Evolutionary conservation across 2,113 vertebrate genomes (phyloP).

Genomic region (Albula glossodonta): DNA sequence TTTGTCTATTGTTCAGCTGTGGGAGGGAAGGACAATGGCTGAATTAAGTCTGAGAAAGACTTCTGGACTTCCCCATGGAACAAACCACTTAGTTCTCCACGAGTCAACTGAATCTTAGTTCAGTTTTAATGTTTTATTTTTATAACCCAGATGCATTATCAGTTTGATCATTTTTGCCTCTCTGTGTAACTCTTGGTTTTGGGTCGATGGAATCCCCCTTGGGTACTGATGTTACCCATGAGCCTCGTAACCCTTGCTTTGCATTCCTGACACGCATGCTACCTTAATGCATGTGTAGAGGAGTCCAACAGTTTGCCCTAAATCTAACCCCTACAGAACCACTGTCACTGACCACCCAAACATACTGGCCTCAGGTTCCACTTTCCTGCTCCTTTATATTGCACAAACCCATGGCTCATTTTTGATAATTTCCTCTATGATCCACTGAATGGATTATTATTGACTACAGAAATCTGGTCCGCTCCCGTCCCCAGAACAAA

Average conservation of each 20-base stretch:
- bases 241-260: not conserved
- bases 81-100: not conserved
- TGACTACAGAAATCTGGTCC: slow-evolving; percentile 5
- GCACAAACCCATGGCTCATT: not conserved
- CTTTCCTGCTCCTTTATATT: not conserved
- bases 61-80: not conserved
- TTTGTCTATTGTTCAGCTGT: not conserved
- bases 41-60: not conserved
- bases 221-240: not conserved
- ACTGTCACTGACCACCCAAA: not conserved
- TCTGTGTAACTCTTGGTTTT: not conserved
- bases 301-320: not conserved
- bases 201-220: not conserved
- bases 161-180: not conserved
- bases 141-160: not conserved
- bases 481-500: slow-evolving; percentile 16
- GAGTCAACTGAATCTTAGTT: not conserved
- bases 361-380: not conserved
- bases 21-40: not conserved
- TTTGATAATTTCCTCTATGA: not conserved
- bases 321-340: not conserved
- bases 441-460: not conserved
- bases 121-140: not conserved
- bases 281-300: not conserved
- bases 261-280: not conserved